Base-by-base conservation (phyloP, 1,140 invertebrate species). In the Achroia grisella region DNA sequence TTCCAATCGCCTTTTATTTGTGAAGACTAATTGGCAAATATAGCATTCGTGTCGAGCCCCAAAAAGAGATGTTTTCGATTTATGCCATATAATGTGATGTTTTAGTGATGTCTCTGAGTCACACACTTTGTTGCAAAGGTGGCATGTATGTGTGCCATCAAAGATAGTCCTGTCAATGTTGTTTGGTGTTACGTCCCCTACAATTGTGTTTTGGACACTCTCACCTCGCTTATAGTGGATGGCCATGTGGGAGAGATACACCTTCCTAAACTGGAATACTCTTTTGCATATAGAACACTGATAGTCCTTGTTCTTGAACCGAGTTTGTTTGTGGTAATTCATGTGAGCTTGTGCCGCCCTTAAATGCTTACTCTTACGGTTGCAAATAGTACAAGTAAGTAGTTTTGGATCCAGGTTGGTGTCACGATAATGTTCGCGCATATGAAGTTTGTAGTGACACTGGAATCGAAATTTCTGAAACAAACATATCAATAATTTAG, bases 241-340 rank as follows among this genome's bases (percentile, higher is more conserved):
- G 6, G 75, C 74, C 79, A 86, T 85, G 23, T 84, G 78, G 0
- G 74, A 69, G 10, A 86, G 69, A 31, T 86, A 85, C 5, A 79
- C 74, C 48, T 75, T 76, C 9, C 81, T 50, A 42, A 56, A 54
- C 40, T 81, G 78, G 39, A 86, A 87, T 0, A 83, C 67, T 30
- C 72, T 56, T 42, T 83, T 76, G 56, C 86, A 87, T 17, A 87
- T 77, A 12, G 78, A 71, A 47, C 86, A 87, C 49, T 81, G 67
- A 52, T 85, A 86, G 60, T 85, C 78, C 17, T 78, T 77, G 51
- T 56, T 75, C 35, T 78, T 58, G 51, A 85, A 85, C 12, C 81
- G 73, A 0, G 79, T 83, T 37, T 85, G 71, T 27, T 81, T 86
- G 57, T 87, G 86, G 64, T 57, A 87, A 44, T 77, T 86, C 76